phyloP scores from a whole-genome alignment of 37 sponge, comb jelly and placozoan genomes.

The Theonella swinhoei region DNA sequence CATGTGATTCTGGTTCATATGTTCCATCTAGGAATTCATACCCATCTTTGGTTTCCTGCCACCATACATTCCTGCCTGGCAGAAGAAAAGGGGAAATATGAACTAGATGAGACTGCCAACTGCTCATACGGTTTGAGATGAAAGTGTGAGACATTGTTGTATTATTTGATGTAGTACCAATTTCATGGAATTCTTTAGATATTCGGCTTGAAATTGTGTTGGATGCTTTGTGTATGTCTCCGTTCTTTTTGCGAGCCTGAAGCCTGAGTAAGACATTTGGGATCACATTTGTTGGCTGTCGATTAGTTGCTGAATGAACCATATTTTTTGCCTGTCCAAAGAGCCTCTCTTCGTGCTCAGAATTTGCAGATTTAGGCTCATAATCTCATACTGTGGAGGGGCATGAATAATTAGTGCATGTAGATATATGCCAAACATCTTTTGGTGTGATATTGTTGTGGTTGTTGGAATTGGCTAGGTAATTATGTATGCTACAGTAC shows the following conservation, averaged over 20 bases:
- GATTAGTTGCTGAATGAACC: background rate
- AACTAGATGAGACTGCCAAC: slow-evolving; percentile 9
- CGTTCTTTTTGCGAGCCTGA: slow-evolving; percentile 9
- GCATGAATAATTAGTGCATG: slow-evolving; percentile 20
- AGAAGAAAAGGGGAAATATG: background rate
- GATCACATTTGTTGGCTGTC: background rate
- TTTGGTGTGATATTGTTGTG: slow-evolving; percentile 1
- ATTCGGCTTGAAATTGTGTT: background rate
- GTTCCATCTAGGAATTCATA: slow-evolving; percentile 8
- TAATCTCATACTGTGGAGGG: slow-evolving; percentile 12
- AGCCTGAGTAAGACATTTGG: slow-evolving; percentile 26
- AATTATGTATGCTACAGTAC: background rate
- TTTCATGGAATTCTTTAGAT: slow-evolving; percentile 3
- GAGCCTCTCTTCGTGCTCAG: slow-evolving; percentile 34
- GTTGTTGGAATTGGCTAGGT: background rate
- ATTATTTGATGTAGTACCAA: background rate
- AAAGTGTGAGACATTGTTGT: background rate
- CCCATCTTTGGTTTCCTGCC: background rate
- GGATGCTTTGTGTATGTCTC: background rate
- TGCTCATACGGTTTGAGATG: background rate
- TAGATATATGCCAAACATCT: slow-evolving; percentile 23
- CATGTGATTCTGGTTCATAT: background rate
- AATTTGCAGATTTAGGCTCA: slow-evolving; percentile 14
- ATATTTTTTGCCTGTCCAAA: slow-evolving; percentile 33
- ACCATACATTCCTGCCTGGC: background rate